Evolutionary conservation across 2,113 vertebrate genomes (phyloP), one percentile per base, ranked within the genome.

Genomic region (Romanogobio albipinnatus): DNA sequence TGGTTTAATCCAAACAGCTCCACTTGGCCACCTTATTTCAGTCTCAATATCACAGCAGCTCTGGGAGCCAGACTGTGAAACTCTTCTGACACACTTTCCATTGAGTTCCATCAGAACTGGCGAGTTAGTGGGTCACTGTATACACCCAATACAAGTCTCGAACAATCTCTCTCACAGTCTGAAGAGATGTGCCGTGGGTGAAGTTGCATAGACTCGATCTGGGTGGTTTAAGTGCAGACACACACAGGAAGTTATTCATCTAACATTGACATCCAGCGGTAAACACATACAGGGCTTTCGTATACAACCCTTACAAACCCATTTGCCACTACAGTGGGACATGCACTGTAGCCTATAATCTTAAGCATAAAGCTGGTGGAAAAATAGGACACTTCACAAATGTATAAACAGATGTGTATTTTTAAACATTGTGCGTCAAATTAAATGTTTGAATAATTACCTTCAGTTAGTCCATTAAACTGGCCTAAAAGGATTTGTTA

Each of bases 81-180:
- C 80, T 33, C 39, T 33, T 70, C 61, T 78, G 70, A 86, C 87
- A 81, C 71, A 88, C 81, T 88, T 88, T 74, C 70, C 75, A 75
- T 74, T 81, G 84, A 64, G 56, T 15, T 56, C 66, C 26, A 64
- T 81, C 56, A 78, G 83, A 82, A 36, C 61, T 83, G 85, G 85
- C 74, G 71, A 66, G 47, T 13, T 66, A 76, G 33, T 15, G n/a
- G 49, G 80, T 86, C 39, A 29, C 53, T 70, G 15, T 68, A 58
- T 74, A 76, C 22, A 80, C 29, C 70, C 33, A 73, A 17, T 82
- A 47, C 43, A 66, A 73, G 45, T 45, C 11, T 17, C 11, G 15
- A 13, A 19, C 56, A 15, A 45, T 74, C 47, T 83, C 84, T 86
- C 82, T 66, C 73, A 81, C 79, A 77, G 82, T 10, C 53, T 51